Conservation (phyloP, 2,113 vertebrate genomes). For the Larimichthys crocea region DNA sequence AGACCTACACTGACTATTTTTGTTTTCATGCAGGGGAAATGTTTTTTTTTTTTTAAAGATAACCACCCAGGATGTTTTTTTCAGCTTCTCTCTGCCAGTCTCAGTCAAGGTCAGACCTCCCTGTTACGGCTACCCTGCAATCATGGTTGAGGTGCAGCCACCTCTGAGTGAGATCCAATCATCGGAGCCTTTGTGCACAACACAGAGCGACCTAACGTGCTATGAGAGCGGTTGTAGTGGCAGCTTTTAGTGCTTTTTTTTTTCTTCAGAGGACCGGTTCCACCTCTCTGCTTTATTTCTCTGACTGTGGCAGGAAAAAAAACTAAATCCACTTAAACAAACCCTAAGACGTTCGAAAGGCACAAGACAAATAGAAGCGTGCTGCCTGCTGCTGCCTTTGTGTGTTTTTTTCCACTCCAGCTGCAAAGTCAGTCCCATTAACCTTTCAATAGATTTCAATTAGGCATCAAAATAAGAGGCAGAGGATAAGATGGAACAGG, state of each 20-base stretch:
- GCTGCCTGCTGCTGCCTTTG: not conserved
- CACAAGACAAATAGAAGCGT: not conserved
- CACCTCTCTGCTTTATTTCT: not conserved
- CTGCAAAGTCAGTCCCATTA: slow-evolving; percentile 4
- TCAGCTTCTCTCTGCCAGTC: slow-evolving; percentile 37
- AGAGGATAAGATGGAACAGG: not conserved
- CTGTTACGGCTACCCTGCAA: slow-evolving; percentile 65
- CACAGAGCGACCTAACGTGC: slow-evolving; percentile 29
- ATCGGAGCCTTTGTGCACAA: slow-evolving; percentile 42
- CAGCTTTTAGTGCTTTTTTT: slow-evolving; percentile 16
- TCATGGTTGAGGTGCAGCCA: slow-evolving; percentile 49
- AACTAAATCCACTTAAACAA: slow-evolving; percentile 41
- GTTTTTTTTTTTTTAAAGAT: not conserved
- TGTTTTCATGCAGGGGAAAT: not conserved
- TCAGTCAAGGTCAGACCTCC: slow-evolving; percentile 60
- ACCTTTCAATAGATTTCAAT: slow-evolving; percentile 14
- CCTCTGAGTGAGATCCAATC: slow-evolving; percentile 63
- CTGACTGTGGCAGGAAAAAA: slow-evolving; percentile 11
- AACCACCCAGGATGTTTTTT: slow-evolving; percentile 37
- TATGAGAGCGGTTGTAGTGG: slow-evolving; percentile 8
- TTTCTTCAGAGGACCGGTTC: slow-evolving; percentile 16
- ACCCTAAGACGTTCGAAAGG: not conserved
- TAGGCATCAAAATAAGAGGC: slow-evolving; percentile 3
- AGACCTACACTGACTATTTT: not conserved
- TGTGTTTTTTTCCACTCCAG: slow-evolving; percentile 11